Conservation (phyloP, 2,113 vertebrate species). For the Myrmecophaga tridactyla region DNA sequence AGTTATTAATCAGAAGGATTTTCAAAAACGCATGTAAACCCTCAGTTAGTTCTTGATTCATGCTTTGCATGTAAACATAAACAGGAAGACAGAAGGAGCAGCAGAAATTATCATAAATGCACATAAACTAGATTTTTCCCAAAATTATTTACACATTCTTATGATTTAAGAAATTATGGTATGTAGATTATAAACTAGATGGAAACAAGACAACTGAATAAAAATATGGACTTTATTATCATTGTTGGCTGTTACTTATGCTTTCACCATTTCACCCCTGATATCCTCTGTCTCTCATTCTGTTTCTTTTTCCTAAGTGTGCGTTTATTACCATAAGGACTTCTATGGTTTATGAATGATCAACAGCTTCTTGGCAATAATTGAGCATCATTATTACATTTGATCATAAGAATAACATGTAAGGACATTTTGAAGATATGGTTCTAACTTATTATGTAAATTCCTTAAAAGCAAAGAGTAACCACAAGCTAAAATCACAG, state of each 20-base stretch:
- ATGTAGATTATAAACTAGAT: neutral
- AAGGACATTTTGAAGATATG: neutral
- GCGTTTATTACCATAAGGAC: neutral
- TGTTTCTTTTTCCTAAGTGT: neutral
- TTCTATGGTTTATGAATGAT: neutral
- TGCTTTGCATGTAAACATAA: neutral
- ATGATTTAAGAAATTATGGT: neutral
- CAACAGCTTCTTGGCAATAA: neutral
- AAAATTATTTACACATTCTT: neutral
- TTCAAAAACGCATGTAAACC: neutral
- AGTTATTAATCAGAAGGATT: neutral
- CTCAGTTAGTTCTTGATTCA: neutral
- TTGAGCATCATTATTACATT: neutral
- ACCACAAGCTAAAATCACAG: neutral
- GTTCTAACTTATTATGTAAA: neutral
- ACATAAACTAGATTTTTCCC: neutral
- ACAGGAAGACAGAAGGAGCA: neutral
- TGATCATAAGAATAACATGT: neutral
- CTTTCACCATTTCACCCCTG: too few relatives aligned
- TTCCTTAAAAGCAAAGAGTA: neutral
- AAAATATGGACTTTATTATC: neutral
- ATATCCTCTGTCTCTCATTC: neutral
- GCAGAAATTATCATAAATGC: neutral
- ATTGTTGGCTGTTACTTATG: neutral
- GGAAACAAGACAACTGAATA: neutral